Evolutionary conservation across 1,140 invertebrate genomes (phyloP), one percentile per base, ranked within the genome.

Genomic region (Reticulitermes speratus): DNA sequence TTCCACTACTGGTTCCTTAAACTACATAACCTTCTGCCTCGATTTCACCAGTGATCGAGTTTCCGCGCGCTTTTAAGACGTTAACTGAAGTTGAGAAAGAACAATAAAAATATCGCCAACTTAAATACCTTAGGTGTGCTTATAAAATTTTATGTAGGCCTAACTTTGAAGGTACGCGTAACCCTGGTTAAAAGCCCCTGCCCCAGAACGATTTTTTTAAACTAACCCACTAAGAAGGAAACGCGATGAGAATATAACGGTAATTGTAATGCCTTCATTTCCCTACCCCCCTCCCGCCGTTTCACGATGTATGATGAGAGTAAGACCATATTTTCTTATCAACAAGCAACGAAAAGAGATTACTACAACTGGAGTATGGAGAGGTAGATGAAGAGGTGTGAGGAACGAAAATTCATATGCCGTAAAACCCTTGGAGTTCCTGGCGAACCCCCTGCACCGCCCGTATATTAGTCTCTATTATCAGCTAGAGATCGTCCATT

Each of bases 401-500:
- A 75, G 65, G 65, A 75, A 75, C n/a, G n/a, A 75, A 75, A n/a
- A 75, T 30, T 75, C 65, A 75, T 75, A 30, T 30, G 9, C 65
- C 25, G 65, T 30, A 30, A n/a, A 30, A n/a, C 65, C 65, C 65
- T 30, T 30, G 52, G 9, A 75, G 65, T 25, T 75, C 3, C 65
- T 25, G 65, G 65, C 65, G 65, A 75, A 75, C 65, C 65, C 25
- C 65, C 19, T 55, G 52, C 19, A 19, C 52, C n/a, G 65, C 65
- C 65, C n/a, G 2, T 75, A 16, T 75, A 75, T 75, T 75, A 75
- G 65, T n/a, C 25, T 75, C n/a, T 75, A 75, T 75, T 75, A 75
- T 75, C 65, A 75, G 65, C 65, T 25, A 25, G n/a, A 16, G 65
- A 75, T 75, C 65, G 65, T 75, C 65, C 65, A 75, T 75, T 75